phyloP scores from a whole-genome alignment of 1,140 invertebrate species.

The Dinoponera quadriceps region DNA sequence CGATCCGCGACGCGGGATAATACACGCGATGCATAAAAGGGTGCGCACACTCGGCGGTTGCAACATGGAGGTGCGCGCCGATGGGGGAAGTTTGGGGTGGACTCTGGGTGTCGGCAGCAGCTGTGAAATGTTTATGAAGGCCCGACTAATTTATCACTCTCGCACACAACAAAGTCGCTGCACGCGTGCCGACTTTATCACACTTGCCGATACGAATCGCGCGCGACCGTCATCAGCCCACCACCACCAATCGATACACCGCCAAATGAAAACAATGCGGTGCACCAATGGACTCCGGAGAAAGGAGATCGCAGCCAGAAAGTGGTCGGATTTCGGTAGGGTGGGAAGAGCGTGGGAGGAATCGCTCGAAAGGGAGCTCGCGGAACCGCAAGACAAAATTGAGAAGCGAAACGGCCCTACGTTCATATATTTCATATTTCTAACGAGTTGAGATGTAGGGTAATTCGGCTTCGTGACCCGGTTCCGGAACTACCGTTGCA shows the following conservation, averaged over 20 bases:
- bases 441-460: slow-evolving; percentile 17
- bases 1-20: neutral
- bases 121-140: slow-evolving; percentile 85
- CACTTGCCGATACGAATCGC: slow-evolving; percentile 57
- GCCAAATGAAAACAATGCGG: slow-evolving; percentile 57
- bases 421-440: slow-evolving; percentile 39
- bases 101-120: slow-evolving; percentile 79
- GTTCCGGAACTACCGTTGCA: neutral
- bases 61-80: slow-evolving; percentile 51
- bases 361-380: neutral
- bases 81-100: slow-evolving; percentile 59
- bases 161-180: slow-evolving; percentile 59
- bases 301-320: slow-evolving; percentile 19
- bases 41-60: slow-evolving; percentile 9
- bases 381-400: slow-evolving; percentile 25
- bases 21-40: slow-evolving; percentile 23
- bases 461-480: neutral
- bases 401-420: slow-evolving; percentile 4
- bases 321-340: neutral
- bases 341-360: neutral
- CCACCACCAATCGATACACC: slow-evolving; percentile 68
- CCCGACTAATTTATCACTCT: slow-evolving; percentile 84
- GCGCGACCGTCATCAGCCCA: slow-evolving; percentile 33
- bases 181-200: slow-evolving; percentile 66
- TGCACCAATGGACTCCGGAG: slow-evolving; percentile 1